A percentile compares a stretch with the other conserved stretches of the same genome.
phyloP scores from a whole-genome alignment of 1,140 invertebrate species.

The Apis dorsata region DNA sequence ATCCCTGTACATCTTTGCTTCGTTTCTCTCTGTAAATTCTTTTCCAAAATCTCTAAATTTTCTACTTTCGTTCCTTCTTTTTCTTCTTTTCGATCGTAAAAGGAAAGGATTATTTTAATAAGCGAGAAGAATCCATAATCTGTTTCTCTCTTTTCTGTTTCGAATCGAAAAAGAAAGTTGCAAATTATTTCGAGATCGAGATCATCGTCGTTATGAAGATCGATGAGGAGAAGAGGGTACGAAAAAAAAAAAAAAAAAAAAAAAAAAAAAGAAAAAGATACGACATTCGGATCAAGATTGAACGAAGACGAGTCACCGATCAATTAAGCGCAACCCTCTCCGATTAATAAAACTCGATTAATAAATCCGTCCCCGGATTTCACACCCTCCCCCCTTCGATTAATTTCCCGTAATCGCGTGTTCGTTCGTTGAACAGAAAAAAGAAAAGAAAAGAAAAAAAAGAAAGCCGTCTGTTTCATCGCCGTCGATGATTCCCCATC shows the following conservation, averaged over 20 bases:
- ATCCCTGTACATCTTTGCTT: neutral
- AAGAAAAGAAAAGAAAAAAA: no score
- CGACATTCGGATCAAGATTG: neutral
- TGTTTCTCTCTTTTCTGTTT: no score
- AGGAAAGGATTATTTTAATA: no score
- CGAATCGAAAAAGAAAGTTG: no score
- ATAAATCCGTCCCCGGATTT: no score
- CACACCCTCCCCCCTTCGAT: neutral
- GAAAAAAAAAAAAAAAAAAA: neutral
- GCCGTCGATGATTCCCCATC: neutral
- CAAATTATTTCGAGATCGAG: neutral
- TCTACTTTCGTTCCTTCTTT: neutral
- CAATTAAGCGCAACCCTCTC: conserved; percentile 7
- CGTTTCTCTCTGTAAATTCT: neutral
- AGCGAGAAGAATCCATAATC: no score
- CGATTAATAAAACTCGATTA: conserved; percentile 1
- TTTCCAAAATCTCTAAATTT: conserved; percentile 10
- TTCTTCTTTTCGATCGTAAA: neutral
- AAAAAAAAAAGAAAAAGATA: neutral
- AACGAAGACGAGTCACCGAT: neutral
- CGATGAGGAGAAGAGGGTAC: neutral
- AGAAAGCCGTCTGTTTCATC: neutral
- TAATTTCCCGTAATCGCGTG: conserved; percentile 9
- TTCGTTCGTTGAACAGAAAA: neutral
- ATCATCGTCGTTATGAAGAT: neutral